A percentile compares a stretch with the other conserved stretches of the same genome.
Evolutionary conservation across 2,797 vertebrate species (phyloP).

Genomic region (Natrix natrix): DNA sequence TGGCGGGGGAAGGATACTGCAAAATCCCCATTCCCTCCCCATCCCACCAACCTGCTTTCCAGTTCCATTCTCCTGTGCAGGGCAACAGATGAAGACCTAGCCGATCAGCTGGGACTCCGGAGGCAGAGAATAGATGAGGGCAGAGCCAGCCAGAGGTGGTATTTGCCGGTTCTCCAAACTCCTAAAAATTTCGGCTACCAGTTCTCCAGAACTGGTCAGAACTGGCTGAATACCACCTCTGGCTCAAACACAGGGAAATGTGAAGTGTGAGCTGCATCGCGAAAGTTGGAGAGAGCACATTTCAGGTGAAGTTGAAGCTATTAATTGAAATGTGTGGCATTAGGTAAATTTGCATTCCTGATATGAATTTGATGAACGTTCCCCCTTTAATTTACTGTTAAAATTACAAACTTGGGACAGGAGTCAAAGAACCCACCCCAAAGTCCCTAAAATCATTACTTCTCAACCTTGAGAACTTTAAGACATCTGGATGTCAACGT

Average conservation of each 20-base stretch:
- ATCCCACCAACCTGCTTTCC: no score
- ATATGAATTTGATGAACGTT: neutral
- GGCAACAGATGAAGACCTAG: no score
- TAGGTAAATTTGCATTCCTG: neutral
- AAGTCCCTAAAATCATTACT: neutral
- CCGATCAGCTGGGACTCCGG: no score
- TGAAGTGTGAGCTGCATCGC: neutral
- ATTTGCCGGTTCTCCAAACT: no score
- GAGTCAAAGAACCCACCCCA: neutral
- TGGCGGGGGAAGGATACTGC: no score
- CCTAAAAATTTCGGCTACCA: no score
- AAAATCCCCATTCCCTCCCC: no score
- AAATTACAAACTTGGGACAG: neutral
- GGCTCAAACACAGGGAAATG: neutral
- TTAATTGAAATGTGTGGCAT: neutral
- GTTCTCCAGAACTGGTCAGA: no score
- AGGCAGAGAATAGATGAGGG: no score
- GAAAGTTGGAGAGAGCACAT: neutral
- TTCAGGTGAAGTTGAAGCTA: neutral
- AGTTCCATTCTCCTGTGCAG: no score
- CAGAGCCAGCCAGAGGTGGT: no score
- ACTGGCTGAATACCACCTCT: no score
- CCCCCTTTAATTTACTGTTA: neutral
- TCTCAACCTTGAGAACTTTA: neutral
- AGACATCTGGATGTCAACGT: neutral